Evolutionary conservation across 2,113 vertebrate species (phyloP), one percentile per base, ranked within the genome.

Genomic region (Pluvianellus socialis): DNA sequence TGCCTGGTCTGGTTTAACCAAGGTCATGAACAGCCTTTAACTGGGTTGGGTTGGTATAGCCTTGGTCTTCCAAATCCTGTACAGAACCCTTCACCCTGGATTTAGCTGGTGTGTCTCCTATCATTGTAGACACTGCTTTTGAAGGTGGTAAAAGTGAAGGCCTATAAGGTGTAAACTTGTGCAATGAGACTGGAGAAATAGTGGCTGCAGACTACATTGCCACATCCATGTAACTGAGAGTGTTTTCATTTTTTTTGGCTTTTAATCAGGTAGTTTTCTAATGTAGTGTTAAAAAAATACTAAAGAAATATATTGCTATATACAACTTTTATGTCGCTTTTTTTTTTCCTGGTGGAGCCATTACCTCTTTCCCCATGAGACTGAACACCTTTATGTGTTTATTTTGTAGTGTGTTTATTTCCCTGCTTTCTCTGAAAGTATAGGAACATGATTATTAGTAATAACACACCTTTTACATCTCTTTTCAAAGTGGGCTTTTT

Each of bases 381-480:
- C 65, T 68, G 47, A 61, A 79, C 47, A 38, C 16, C 61, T 79
- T 79, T 79, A 45, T 7, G 26, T 91, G 47, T 95, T 95, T 86
- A 71, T 71, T 77, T 85, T 79, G 30, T 14, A 56, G 22, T 42
- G 18, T 93, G 65, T 88, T 92, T 95, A 92, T 96, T 94, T 94
- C 72, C 86, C 47, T 68, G 35, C 63, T 80, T 83, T 86, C 73
- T 77, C 63, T 83, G 55, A 72, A 81, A 92, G 55, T 59, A 40
- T 77, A 90, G 72, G 86, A 96, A 92, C 71, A 61, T 2, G 4
- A 77, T 91, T 91, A 63, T 62, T 94, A 27, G 9, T 74, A 80
- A 86, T 94, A 66, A 49, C 32, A 59, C 7, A 58, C 44, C 6
- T 91, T 93, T 77, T 86, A 50, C 21, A 50, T 55, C 23, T 73